phyloP scores from a whole-genome alignment of 2,797 vertebrate species.

The Threskiornis aethiopicus region DNA sequence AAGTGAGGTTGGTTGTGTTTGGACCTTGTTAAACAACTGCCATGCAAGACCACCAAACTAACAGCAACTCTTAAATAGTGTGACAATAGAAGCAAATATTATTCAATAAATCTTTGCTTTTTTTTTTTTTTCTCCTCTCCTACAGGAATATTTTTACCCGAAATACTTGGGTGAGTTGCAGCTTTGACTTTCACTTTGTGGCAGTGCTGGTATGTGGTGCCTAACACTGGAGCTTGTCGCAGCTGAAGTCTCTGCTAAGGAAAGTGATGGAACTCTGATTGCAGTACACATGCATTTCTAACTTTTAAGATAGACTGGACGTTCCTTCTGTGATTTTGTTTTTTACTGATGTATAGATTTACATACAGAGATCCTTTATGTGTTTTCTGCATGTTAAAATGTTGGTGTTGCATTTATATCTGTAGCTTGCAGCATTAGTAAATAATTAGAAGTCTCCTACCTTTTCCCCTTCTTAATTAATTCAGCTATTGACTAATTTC shows the following conservation, averaged over 20 bases:
- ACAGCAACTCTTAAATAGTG: not conserved
- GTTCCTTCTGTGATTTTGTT: not conserved
- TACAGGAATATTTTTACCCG: constrained; percentile 95
- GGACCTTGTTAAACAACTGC: not conserved
- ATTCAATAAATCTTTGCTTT: not conserved
- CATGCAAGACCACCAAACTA: not conserved
- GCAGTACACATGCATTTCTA: not conserved
- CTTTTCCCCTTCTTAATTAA: not conserved
- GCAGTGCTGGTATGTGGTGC: not conserved
- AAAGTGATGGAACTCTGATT: not conserved
- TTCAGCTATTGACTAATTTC: not conserved
- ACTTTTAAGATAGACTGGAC: not conserved
- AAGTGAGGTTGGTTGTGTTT: not conserved
- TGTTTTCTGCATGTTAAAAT: not conserved
- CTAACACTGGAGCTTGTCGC: not conserved
- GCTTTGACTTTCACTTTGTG: not conserved
- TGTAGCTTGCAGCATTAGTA: not conserved
- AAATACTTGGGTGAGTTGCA: constrained; percentile 90
- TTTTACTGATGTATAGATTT: not conserved
- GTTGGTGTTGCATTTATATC: not conserved
- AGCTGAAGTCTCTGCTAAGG: not conserved
- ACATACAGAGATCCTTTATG: not conserved
- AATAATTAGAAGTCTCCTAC: not conserved
- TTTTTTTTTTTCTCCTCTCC: not conserved
- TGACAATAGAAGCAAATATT: not conserved